phyloP scores from a whole-genome alignment of 2,113 vertebrate genomes.

The Sorex araneus region DNA sequence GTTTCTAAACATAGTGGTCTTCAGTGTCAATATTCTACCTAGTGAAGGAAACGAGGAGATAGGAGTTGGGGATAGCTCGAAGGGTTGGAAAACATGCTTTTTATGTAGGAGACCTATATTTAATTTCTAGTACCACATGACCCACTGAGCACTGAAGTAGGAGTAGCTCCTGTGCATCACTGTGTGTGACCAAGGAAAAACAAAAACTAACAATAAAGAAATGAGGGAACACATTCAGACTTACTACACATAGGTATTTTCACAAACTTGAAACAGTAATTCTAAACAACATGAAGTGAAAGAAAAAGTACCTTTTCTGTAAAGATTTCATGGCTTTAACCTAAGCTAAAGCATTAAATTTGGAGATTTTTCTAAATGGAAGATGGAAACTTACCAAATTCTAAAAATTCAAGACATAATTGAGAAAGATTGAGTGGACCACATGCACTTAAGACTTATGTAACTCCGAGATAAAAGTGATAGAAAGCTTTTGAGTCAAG shows the following conservation, averaged over 20 bases:
- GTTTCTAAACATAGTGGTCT: neutral
- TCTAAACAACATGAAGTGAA: conserved; percentile 45
- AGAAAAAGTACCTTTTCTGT: neutral
- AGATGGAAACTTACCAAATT: conserved; percentile 48
- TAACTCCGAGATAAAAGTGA: conserved; percentile 40
- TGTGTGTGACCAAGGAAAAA: too few species aligned
- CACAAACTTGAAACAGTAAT: neutral
- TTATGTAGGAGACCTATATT: too few species aligned
- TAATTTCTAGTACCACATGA: too few species aligned
- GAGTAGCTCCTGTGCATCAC: too few species aligned
- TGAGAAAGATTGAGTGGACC: neutral
- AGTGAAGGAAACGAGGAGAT: conserved; percentile 32
- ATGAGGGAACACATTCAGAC: neutral
- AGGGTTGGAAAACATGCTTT: too few species aligned
- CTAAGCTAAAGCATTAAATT: conserved; percentile 51
- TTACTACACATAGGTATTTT: conserved; percentile 22
- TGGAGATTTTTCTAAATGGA: conserved; percentile 4
- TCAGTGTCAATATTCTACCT: conserved; percentile 40
- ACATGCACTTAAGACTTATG: conserved; percentile 20
- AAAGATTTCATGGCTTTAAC: neutral
- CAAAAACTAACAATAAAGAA: too few species aligned
- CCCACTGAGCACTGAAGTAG: too few species aligned
- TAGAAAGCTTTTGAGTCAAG: conserved; percentile 29
- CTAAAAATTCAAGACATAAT: conserved; percentile 33
- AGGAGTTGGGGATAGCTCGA: too few species aligned